Base-by-base conservation (phyloP, 2,797 vertebrate species). In the Rhadinocentrus ornatus region DNA sequence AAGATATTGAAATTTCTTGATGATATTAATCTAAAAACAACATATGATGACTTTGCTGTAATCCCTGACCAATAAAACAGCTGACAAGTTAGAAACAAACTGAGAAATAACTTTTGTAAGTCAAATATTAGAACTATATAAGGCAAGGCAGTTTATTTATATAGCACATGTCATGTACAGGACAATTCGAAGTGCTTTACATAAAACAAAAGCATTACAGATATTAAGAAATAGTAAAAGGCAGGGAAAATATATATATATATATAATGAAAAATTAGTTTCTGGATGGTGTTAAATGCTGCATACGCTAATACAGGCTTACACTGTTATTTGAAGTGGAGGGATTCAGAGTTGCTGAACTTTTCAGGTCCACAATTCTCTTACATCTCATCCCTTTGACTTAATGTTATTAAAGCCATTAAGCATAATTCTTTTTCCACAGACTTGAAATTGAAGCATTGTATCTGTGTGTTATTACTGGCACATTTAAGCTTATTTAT, bases 401-500 rank as follows among this genome's bases (percentile, higher is more conserved):
- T 35, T 44, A 9, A n/a, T 3, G 8, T 46, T 54, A 29, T 69
- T 66, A 44, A n/a, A 55, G 3, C 11, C n/a, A 16, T 46, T 60
- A 58, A n/a, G 44, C 54, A 61, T 24, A 2, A 58, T 27, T 0
- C 15, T 58, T 66, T 75, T 73, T 29, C 15, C 18, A 18, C 6
- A 0, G 3, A 4, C 55, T 53, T 58, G 55, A 60, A 24, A 53
- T 34, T 34, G 20, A 64, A 31, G 59, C 16, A 4, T 18, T 71
- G 44, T 35, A 15, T 77, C 31, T 48, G 8, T 46, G 0, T 62
- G 44, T 70, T 69, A 56, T 80, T 69, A 69, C 31, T 10, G 68
- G 13, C 31, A 64, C 69, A 18, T 73, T 9, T 55, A 56, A 35
- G 69, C 53, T 72, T 52, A 77, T 87, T 79, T 66, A 22, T 71